Percentiles rank a stretch among this genome's conserved stretches.
Evolutionary conservation across 2,113 vertebrate species (phyloP).

Genomic region (Nycticorax nycticorax): DNA sequence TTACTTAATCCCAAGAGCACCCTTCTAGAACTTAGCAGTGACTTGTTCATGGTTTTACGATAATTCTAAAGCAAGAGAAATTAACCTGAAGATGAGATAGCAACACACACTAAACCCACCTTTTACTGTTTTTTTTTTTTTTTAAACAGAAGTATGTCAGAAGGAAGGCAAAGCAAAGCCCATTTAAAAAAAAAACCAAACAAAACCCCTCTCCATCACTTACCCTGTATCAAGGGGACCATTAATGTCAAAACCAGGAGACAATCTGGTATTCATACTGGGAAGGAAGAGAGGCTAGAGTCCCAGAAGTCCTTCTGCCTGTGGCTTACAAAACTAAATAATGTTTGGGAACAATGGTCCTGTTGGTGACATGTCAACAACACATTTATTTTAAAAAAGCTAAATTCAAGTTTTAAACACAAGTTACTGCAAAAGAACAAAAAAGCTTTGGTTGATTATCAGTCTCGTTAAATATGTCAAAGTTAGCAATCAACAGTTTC

Average conservation of each 20-base stretch:
- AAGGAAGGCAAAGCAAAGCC: background rate
- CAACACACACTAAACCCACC: background rate
- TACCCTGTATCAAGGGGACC: slow-evolving; percentile 18
- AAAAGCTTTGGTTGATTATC: slow-evolving; percentile 55
- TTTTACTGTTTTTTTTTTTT: background rate
- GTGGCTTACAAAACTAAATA: slow-evolving; percentile 11
- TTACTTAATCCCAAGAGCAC: background rate
- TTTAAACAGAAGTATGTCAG: background rate
- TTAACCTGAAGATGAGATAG: background rate
- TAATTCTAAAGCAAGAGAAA: background rate
- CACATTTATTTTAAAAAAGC: slow-evolving; percentile 53
- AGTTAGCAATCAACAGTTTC: slow-evolving; percentile 40
- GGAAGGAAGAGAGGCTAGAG: background rate
- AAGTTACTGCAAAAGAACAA: slow-evolving; percentile 51
- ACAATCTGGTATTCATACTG: slow-evolving; percentile 12
- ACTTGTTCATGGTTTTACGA: background rate
- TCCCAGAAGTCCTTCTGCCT: slow-evolving; percentile 9
- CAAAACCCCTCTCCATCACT: background rate
- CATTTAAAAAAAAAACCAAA: background rate
- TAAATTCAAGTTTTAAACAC: slow-evolving; percentile 57
- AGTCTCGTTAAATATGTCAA: slow-evolving; percentile 40
- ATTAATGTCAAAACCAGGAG: slow-evolving; percentile 32
- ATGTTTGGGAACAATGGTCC: slow-evolving; percentile 35
- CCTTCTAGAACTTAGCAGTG: background rate
- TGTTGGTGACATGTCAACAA: slow-evolving; percentile 2